Evolutionary conservation across 2,113 vertebrate species (phyloP).

Genomic region (Perca fluviatilis): DNA sequence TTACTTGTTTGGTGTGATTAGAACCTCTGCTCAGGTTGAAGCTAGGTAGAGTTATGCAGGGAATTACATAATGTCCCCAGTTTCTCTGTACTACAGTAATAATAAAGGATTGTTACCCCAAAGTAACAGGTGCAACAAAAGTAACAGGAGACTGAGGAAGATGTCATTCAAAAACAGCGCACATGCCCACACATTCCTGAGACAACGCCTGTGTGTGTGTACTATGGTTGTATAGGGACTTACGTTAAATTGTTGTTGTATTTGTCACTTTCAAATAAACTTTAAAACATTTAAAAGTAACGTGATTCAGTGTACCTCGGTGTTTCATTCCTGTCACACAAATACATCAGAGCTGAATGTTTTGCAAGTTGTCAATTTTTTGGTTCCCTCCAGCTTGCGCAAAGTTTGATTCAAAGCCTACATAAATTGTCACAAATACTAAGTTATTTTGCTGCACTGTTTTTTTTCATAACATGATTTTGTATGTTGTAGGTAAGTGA

Average conservation of each 20-base stretch:
- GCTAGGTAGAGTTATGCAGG: neutral
- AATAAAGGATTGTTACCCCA: slow-evolving; percentile 9
- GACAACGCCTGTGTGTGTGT: neutral
- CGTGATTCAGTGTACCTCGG: neutral
- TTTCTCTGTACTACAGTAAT: slow-evolving; percentile 14
- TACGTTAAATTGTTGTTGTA: neutral
- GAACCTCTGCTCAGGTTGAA: slow-evolving; percentile 13
- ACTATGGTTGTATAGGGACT: neutral
- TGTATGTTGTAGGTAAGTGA: neutral
- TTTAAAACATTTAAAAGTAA: neutral
- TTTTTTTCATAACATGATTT: neutral
- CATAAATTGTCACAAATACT: neutral
- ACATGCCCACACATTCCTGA: neutral
- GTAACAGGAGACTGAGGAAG: slow-evolving; percentile 1
- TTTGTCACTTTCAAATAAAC: neutral
- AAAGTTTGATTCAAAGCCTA: neutral
- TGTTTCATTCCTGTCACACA: neutral
- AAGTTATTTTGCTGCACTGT: neutral
- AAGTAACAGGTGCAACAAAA: slow-evolving; percentile 11
- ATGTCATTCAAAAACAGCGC: slow-evolving; percentile 22
- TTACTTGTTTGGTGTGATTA: neutral
- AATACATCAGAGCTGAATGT: neutral
- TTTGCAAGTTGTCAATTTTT: neutral
- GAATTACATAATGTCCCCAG: slow-evolving; percentile 18
- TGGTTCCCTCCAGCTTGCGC: neutral